Percentiles rank a stretch among this genome's conserved stretches.
Conservation (phyloP, 2,888 invertebrate species). For the Polia nebulosa region DNA sequence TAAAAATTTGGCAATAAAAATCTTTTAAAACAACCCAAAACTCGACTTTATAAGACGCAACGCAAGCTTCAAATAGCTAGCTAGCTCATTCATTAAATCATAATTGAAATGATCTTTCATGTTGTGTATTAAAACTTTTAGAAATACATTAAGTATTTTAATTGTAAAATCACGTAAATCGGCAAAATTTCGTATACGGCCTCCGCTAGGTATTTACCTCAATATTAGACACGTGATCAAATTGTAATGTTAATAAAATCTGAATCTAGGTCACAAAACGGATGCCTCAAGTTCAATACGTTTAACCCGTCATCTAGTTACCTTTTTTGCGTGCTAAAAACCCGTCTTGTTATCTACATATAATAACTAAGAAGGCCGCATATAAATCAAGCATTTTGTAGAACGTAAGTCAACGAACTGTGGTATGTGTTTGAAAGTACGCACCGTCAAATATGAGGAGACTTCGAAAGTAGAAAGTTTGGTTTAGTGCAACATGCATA, state of each 20-base stretch:
- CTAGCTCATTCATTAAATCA: too few relatives aligned
- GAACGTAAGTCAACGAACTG: constrained; percentile 54
- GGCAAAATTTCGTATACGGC: too few relatives aligned
- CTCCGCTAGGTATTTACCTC: too few relatives aligned
- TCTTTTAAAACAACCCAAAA: too few relatives aligned
- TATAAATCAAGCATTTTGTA: constrained; percentile 30
- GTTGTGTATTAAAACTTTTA: too few relatives aligned
- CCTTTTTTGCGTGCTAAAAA: constrained; percentile 35
- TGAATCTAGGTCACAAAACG: constrained; percentile 18
- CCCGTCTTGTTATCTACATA: constrained; percentile 8
- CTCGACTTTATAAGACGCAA: too few relatives aligned
- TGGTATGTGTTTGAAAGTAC: constrained; percentile 41
- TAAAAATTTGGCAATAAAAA: too few relatives aligned
- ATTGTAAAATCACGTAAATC: too few relatives aligned
- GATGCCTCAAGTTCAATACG: constrained; percentile 16
- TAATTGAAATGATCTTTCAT: too few relatives aligned
- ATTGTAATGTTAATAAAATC: neutral
- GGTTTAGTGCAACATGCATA: constrained; percentile 22
- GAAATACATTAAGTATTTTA: too few relatives aligned
- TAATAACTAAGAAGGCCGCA: constrained; percentile 15
- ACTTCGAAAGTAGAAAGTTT: constrained; percentile 48
- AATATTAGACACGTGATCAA: constrained; percentile 13
- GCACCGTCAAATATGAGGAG: constrained; percentile 27
- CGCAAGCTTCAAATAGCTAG: too few relatives aligned
- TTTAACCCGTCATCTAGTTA: neutral